These are phyloP conservation scores for Ceratotherium simum DNA, from an alignment of 2,113 vertebrate species.

Conservation along the genomic window DNA sequence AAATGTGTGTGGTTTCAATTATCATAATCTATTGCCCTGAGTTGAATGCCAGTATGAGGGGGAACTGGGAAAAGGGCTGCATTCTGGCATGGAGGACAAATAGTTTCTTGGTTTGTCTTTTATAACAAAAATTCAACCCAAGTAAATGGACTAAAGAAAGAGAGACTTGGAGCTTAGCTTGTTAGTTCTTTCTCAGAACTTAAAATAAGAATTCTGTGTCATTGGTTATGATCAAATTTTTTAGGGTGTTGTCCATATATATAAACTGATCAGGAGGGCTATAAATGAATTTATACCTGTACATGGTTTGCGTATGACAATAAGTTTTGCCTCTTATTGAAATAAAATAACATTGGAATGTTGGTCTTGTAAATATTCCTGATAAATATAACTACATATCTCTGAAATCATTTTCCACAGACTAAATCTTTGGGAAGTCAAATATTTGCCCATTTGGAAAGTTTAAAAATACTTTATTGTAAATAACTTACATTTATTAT, in stretches of 20 bases:
- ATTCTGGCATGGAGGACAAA: slow-evolving; percentile 4
- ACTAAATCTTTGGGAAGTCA: not conserved
- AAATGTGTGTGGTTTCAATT: slow-evolving; percentile 51
- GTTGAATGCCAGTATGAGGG: slow-evolving; percentile 1
- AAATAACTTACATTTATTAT: slow-evolving; percentile 1
- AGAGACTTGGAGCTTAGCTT: not conserved
- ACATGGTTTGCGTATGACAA: not conserved
- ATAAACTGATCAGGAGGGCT: not conserved
- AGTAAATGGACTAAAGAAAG: slow-evolving; percentile 16
- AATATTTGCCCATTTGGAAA: slow-evolving; percentile 6
- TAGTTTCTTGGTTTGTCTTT: slow-evolving; percentile 43
- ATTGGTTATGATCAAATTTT: slow-evolving; percentile 27
- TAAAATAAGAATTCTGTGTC: slow-evolving; percentile 11
- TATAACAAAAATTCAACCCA: slow-evolving; percentile 40
- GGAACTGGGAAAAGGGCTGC: not conserved
- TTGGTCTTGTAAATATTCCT: not conserved
- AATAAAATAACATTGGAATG: slow-evolving; percentile 29
- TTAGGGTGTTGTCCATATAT: not conserved
- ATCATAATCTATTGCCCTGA: slow-evolving; percentile 30
- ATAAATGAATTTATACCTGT: not conserved
- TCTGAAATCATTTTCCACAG: slow-evolving; percentile 28
- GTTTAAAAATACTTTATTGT: slow-evolving; percentile 31
- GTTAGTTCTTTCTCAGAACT: slow-evolving; percentile 1
- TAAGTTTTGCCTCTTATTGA: not conserved
- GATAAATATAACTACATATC: not conserved